Percentiles rank a stretch among this genome's conserved stretches.
These are phyloP conservation scores for Diaphora mendica DNA, from an alignment of 2,888 invertebrate species.

Conservation along the genomic window DNA sequence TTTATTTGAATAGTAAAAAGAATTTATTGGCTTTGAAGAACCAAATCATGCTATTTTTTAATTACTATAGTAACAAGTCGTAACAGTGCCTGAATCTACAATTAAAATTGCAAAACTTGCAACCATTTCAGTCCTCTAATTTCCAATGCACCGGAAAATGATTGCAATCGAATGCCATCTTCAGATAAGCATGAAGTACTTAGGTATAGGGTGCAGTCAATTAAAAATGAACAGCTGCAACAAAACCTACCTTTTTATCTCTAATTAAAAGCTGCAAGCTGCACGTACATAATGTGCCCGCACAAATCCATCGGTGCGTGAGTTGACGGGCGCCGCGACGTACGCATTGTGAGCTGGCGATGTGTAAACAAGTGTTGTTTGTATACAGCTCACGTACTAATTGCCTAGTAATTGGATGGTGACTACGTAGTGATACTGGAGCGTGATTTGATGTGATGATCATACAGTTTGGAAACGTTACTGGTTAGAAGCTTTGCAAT, in stretches of 20 bases:
- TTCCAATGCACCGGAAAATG: neutral
- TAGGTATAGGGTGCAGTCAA: neutral
- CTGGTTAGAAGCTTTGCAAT: neutral
- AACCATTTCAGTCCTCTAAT: neutral
- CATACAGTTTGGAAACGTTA: too few species aligned
- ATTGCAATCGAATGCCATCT: neutral
- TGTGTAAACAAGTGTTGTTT: slow-evolving; percentile 56
- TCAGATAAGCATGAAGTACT: neutral
- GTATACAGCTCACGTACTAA: slow-evolving; percentile 52
- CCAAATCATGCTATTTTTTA: neutral
- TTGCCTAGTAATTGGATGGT: slow-evolving; percentile 55
- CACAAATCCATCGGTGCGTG: slow-evolving; percentile 51
- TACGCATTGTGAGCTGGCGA: slow-evolving; percentile 49
- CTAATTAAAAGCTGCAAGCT: slow-evolving; percentile 46
- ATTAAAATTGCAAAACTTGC: neutral
- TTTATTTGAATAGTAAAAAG: too few species aligned
- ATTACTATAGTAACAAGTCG: neutral
- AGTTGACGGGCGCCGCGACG: slow-evolving; percentile 29
- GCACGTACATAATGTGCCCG: slow-evolving; percentile 48
- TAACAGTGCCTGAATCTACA: neutral
- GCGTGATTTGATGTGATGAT: slow-evolving; percentile 16
- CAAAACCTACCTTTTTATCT: slow-evolving; percentile 31
- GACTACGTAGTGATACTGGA: slow-evolving; percentile 19
- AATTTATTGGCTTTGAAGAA: neutral
- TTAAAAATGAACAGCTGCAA: neutral